Evolutionary conservation across 2,113 vertebrate species (phyloP), one percentile per base, ranked within the genome.

Genomic region (Eleginops maclovinus): DNA sequence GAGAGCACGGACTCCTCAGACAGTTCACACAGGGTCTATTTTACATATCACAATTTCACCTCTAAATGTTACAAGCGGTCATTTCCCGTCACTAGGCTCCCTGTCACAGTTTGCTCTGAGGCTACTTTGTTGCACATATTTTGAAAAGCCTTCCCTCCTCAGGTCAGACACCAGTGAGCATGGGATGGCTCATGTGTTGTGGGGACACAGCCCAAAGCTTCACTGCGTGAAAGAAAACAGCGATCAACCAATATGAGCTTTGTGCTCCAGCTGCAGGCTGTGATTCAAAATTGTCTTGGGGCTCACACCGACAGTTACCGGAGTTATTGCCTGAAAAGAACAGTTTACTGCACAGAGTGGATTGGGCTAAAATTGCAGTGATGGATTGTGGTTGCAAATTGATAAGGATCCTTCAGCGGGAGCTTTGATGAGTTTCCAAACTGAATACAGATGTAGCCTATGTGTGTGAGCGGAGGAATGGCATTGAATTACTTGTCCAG

Each of bases 291-390:
- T 87, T 89, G 82, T 89, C 92, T 88, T 56, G 86, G 87, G 88
- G 76, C 88, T 89, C 22, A 43, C 22, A 43, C 86, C 59, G 72
- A 81, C 78, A 88, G 77, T 89, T 87, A 83, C 72, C 84, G 69
- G 86, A 90, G 67, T 89, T 91, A 90, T 92, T 90, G 87, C 87
- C 80, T 82, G 78, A 90, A 88, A 89, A 84, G 77, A 90, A 84
- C 74, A 83, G 79, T 91, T 90, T 79, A 69, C 81, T 75, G 77
- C 66, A 65, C 77, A 79, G 82, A 77, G 63, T 77, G 78, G 77
- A 68, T 88, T 83, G 67, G 41, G 50, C 72, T 81, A 73, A 91
- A 92, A 88, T 84, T 85, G 77, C 70, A 50, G 40, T 87, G 92
- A 91, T 87, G 86, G 86, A 91, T 90, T 80, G 75, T 72, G 47